These are phyloP conservation scores for Spodoptera littoralis DNA, from an alignment of 2,888 invertebrate genomes.

Conservation along the genomic window DNA sequence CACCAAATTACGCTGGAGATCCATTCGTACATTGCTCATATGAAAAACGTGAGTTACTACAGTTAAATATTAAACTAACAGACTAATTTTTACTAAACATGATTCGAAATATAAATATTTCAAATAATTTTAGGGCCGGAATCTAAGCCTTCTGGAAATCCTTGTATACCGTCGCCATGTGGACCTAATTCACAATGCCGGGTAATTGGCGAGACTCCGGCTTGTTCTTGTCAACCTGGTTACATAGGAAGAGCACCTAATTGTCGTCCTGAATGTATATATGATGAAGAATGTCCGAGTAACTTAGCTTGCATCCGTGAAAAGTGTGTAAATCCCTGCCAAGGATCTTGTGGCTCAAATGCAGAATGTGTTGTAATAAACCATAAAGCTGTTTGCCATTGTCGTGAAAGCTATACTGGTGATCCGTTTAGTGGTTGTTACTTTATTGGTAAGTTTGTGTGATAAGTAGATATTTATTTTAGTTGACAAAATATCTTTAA, in stretches of 20 bases:
- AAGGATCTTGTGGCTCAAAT: conserved; percentile 94
- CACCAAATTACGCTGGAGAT: conserved; percentile 93
- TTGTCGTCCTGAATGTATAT: conserved; percentile 95
- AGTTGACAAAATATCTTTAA: too few relatives aligned
- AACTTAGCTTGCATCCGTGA: conserved; percentile 95
- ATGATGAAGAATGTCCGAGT: conserved; percentile 95
- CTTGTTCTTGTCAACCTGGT: conserved; percentile 93
- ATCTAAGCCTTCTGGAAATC: conserved; percentile 90
- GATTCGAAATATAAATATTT: not conserved
- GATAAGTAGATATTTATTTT: too few relatives aligned
- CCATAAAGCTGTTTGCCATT: conserved; percentile 95
- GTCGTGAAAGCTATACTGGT: conserved; percentile 93
- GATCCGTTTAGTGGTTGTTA: conserved; percentile 95
- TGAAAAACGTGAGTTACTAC: conserved; percentile 90
- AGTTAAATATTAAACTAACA: conserved; percentile 7
- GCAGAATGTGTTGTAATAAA: conserved; percentile 94
- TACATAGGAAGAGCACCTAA: conserved; percentile 95
- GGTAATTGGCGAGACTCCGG: conserved; percentile 92
- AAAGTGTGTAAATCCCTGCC: conserved; percentile 94
- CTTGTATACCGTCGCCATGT: conserved; percentile 95
- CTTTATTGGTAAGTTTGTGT: conserved; percentile 77
- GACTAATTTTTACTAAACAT: not conserved
- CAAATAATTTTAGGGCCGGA: conserved; percentile 83
- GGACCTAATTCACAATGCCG: conserved; percentile 95
- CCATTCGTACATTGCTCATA: conserved; percentile 93